These are phyloP conservation scores for Hydriomena furcata DNA, from an alignment of 2,888 invertebrate genomes.

Conservation along the genomic window DNA sequence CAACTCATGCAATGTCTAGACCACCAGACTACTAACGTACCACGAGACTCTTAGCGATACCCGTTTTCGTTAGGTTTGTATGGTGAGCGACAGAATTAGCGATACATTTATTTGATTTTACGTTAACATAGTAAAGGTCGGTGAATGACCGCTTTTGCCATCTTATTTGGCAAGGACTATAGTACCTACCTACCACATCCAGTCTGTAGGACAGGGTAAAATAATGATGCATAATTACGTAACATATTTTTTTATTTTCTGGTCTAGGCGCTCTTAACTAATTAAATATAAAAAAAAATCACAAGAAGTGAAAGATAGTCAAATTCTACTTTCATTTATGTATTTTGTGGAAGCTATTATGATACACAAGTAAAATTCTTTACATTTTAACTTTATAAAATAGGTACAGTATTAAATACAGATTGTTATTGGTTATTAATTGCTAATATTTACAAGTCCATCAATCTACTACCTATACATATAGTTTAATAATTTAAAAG, in stretches of 20 bases:
- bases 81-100: too few relatives aligned
- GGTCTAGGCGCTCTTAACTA: constrained; percentile 45
- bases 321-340: constrained; percentile 59
- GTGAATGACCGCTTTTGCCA: too few relatives aligned
- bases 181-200: too few relatives aligned
- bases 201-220: too few relatives aligned
- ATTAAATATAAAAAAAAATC: constrained; percentile 44
- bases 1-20: too few relatives aligned
- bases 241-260: constrained; percentile 47
- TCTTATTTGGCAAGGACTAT: too few relatives aligned
- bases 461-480: constrained; percentile 67
- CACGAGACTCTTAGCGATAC: too few relatives aligned
- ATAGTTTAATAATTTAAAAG: constrained; percentile 76
- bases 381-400: constrained; percentile 74
- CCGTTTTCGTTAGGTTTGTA: too few relatives aligned
- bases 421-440: constrained; percentile 64
- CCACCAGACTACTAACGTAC: too few relatives aligned
- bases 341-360: constrained; percentile 75
- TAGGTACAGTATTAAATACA: constrained; percentile 80
- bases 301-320: constrained; percentile 53
- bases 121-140: too few relatives aligned
- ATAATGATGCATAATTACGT: constrained; percentile 21
- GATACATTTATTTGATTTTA: too few relatives aligned
- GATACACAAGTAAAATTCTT: constrained; percentile 73
- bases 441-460: constrained; percentile 77